Percentiles rank a stretch among this genome's conserved stretches.
phyloP scores from a whole-genome alignment of 1,140 invertebrate species.

The Mizuhopecten yessoensis region DNA sequence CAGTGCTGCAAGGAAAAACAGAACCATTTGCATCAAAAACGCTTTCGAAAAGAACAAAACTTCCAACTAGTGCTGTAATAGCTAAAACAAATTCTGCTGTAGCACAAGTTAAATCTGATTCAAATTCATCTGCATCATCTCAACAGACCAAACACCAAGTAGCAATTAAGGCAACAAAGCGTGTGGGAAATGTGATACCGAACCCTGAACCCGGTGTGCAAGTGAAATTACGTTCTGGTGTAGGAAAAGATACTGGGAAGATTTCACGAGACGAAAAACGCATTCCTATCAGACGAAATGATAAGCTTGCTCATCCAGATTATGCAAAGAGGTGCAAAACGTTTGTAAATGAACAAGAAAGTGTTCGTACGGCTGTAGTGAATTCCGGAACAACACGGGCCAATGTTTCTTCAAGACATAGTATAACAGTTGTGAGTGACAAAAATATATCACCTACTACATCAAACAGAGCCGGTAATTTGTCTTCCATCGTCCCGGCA shows the following conservation, averaged over 20 bases:
- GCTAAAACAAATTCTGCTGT: no score
- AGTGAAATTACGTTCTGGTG: constrained; percentile 9
- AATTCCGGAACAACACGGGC: neutral
- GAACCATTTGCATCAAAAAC: neutral
- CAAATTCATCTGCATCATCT: constrained; percentile 3
- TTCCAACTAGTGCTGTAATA: neutral
- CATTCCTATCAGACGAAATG: neutral
- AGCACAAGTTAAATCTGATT: neutral
- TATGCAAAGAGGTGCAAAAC: constrained; percentile 19
- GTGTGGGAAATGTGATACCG: constrained; percentile 9
- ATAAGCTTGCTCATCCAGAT: neutral
- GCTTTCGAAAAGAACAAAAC: constrained; percentile 3
- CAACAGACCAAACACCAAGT: neutral
- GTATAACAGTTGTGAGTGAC: neutral
- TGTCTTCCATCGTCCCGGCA: neutral
- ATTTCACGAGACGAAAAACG: neutral
- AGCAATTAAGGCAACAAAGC: neutral
- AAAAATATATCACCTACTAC: neutral
- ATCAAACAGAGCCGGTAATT: neutral
- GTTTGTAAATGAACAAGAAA: constrained; percentile 35
- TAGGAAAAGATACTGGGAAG: neutral
- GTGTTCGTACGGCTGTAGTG: neutral
- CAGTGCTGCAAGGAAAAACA: neutral
- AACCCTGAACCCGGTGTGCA: neutral
- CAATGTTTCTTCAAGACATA: neutral